Evolutionary conservation across 2,888 invertebrate genomes (phyloP), one percentile per base, ranked within the genome.

Genomic region (Drosophila pegasa): DNA sequence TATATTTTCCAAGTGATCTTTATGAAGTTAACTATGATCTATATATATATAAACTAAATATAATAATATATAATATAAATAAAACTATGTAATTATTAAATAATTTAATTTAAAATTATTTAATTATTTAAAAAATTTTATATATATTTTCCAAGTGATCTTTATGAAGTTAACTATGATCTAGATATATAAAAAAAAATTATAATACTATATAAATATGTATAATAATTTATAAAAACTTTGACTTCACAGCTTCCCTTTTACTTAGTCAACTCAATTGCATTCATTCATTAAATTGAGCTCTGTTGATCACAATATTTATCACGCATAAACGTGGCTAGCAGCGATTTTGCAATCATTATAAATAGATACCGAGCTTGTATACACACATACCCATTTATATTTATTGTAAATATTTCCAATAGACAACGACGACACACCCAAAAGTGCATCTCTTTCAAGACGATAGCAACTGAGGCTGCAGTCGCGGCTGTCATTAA

Each of bases 331-430:
- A 52, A 43, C 45, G 20, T 37, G 35, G 29, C 54, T 33, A 43
- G 29, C 58, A 38, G 60, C 55, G 51, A 61, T 58, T 81, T 70
- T 33, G 66, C 80, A 82, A 76, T 68, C 60, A 71, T 74, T 80
- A 69, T 83, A 58, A 47, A 65, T 65, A 78, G 54, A 57, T 37
- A 25, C 71, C 71, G 8, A 54, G 41, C 25, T 31, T 9, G n/a
- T 33, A 20, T 14, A 8, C n/a, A n/a, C 33, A 16, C n/a, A 37
- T 16, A 37, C 12, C 14, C 35, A 20, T 52, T 27, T 52, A 33
- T 22, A 33, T 16, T 47, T 51, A 45, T 22, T 50, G 40, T 41
- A 40, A 12, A 14, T 38, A 27, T 27, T 37, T 51, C 14, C 48
- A 58, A 56, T 62, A 43, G 27, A 37, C 50, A 52, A 22, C 62